Evolutionary conservation across 37 sponge, comb jelly and placozoan genomes (phyloP).

Genomic region (Axinella damicornis): DNA sequence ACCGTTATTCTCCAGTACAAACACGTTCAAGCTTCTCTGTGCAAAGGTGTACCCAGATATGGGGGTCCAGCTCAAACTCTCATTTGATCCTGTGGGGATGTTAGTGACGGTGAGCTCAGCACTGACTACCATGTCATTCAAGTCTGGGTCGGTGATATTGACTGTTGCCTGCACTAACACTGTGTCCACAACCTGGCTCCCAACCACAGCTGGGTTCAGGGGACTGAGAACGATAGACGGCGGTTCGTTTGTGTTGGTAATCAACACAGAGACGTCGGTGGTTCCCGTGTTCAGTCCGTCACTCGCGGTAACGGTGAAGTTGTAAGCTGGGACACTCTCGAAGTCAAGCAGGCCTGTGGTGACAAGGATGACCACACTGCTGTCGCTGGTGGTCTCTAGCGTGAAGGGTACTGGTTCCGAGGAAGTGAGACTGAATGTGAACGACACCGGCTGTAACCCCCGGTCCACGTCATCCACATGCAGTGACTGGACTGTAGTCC

Average conservation of each 20-base stretch:
- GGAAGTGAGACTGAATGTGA: neutral
- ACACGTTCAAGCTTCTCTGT: neutral
- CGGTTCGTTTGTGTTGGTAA: slow-evolving; percentile 45
- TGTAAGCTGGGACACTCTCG: slow-evolving; percentile 1
- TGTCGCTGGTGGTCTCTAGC: neutral
- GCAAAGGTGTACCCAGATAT: slow-evolving; percentile 31
- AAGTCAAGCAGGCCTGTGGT: slow-evolving; percentile 29
- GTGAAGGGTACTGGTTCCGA: slow-evolving; percentile 1
- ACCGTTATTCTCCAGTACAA: neutral
- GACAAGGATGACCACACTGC: slow-evolving; percentile 10
- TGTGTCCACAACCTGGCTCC: slow-evolving; percentile 21
- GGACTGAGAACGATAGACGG: slow-evolving; percentile 49
- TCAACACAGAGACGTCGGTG: slow-evolving; percentile 34
- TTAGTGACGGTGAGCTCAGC: slow-evolving; percentile 36
- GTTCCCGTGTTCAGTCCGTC: slow-evolving; percentile 54
- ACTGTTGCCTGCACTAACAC: slow-evolving; percentile 17
- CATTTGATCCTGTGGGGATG: slow-evolving; percentile 55
- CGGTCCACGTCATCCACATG: slow-evolving; percentile 57
- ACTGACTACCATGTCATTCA: slow-evolving; percentile 34
- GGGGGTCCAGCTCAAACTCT: slow-evolving; percentile 18
- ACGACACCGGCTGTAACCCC: neutral
- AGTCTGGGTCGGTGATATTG: slow-evolving; percentile 61
- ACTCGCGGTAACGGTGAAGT: slow-evolving; percentile 45
- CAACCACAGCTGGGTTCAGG: slow-evolving; percentile 17
- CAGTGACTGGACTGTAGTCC: slow-evolving; percentile 39